Evolutionary conservation across 2,888 invertebrate genomes (phyloP).

Genomic region (Spicauda simplicius): DNA sequence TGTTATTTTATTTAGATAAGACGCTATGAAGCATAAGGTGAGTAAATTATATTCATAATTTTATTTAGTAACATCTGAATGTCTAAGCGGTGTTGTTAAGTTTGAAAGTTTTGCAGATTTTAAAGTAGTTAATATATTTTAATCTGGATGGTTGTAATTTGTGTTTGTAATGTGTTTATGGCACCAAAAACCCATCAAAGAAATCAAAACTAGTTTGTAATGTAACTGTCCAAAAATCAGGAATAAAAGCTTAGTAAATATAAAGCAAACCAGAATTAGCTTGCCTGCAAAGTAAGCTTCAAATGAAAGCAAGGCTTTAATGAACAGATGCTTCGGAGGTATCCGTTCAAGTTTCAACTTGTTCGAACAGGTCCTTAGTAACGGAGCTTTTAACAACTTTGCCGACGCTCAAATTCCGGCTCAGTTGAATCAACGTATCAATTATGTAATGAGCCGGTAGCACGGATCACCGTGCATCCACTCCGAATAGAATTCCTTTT

Average conservation of each 20-base stretch:
- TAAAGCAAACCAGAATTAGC: not conserved
- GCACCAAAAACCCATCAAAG: too few species aligned
- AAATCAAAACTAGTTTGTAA: too few species aligned
- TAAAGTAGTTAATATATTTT: too few species aligned
- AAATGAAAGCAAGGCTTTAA: conserved; percentile 2
- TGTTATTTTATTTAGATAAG: not conserved
- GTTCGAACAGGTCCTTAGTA: conserved; percentile 3
- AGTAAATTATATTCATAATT: not conserved
- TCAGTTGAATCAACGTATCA: conserved; percentile 19
- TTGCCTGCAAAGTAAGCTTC: not conserved
- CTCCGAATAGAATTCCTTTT: not conserved
- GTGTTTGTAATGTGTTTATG: too few species aligned
- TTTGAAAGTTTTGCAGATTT: too few species aligned
- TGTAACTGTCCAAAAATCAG: not conserved
- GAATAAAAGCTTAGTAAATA: not conserved
- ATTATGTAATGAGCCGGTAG: conserved; percentile 12
- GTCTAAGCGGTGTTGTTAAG: too few species aligned
- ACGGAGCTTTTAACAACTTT: conserved; percentile 15
- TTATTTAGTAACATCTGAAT: not conserved
- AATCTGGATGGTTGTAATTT: too few species aligned
- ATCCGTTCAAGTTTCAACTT: conserved; percentile 10
- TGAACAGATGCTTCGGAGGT: not conserved
- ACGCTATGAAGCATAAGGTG: not conserved
- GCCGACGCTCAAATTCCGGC: not conserved
- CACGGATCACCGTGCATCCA: not conserved